Conservation (phyloP, 2,888 invertebrate species). For the Strigamia crassipes region DNA sequence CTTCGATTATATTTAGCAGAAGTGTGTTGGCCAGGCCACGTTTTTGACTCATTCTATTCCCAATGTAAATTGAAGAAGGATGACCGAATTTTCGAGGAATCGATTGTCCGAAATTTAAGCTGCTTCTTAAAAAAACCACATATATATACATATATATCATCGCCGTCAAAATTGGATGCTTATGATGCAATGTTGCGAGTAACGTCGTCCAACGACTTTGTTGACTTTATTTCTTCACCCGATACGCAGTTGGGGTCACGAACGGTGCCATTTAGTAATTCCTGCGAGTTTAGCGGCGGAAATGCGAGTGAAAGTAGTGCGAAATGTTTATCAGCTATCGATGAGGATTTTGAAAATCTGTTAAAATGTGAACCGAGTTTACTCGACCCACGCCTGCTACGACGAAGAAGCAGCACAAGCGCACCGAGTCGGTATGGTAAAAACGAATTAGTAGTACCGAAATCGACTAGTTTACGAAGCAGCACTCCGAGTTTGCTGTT, state of each 20-base stretch:
- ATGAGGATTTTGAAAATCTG: conserved; percentile 43
- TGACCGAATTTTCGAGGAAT: not conserved
- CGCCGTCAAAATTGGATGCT: not conserved
- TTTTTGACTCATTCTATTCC: conserved; percentile 20
- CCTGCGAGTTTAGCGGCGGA: not conserved
- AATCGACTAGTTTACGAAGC: conserved; percentile 2
- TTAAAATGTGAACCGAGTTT: conserved; percentile 34
- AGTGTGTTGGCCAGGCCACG: conserved; percentile 26
- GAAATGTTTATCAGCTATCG: not conserved
- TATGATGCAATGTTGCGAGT: not conserved
- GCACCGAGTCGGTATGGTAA: conserved; percentile 3
- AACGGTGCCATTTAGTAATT: not conserved
- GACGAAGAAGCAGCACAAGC: not conserved
- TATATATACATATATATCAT: too few species aligned
- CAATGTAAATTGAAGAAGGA: not conserved
- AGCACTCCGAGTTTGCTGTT: conserved; percentile 44
- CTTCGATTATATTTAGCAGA: conserved; percentile 13
- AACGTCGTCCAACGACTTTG: not conserved
- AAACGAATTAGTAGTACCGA: conserved; percentile 24
- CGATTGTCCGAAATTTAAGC: not conserved
- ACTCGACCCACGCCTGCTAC: conserved; percentile 39
- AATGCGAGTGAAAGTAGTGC: not conserved
- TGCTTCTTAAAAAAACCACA: not conserved
- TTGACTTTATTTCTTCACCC: not conserved
- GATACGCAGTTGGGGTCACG: not conserved